phyloP scores from a whole-genome alignment of 2,797 vertebrate species.

The Phoeniculus purpureus region DNA sequence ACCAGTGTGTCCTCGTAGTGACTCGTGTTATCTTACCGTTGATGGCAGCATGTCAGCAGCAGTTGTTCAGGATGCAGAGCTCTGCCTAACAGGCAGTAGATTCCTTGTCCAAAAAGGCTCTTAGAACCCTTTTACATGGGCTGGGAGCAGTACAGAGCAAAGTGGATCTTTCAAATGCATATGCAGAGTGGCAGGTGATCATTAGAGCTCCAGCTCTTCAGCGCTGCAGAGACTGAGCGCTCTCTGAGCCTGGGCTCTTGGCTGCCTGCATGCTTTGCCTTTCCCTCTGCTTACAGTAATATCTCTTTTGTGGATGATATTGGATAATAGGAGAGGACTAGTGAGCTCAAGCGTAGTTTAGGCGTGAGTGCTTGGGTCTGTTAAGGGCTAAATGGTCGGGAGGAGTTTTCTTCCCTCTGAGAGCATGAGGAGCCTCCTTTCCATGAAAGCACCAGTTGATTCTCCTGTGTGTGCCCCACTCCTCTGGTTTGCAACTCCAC shows the following conservation, averaged over 20 bases:
- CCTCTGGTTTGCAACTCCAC: background rate
- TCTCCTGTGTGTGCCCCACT: fast-evolving
- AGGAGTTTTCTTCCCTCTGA: background rate
- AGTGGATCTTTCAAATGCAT: constrained; percentile 38
- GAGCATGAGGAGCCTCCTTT: background rate
- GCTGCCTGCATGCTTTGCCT: background rate
- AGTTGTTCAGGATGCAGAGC: background rate
- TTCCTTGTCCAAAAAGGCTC: constrained; percentile 43
- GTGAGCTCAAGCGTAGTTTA: background rate
- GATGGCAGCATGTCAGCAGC: background rate
- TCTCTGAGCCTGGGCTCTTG: background rate
- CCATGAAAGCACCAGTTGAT: background rate
- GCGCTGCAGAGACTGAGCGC: background rate
- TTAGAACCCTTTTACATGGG: background rate
- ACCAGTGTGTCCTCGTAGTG: background rate
- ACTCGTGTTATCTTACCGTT: background rate
- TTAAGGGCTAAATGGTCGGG: constrained; percentile 2
- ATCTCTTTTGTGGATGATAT: background rate
- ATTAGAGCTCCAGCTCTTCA: constrained; percentile 38
- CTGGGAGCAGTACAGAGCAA: constrained; percentile 11
- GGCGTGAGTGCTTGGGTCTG: constrained; percentile 4
- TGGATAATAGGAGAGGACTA: background rate
- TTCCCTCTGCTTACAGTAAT: background rate
- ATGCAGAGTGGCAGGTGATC: constrained; percentile 36
- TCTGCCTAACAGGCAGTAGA: constrained; percentile 7